Base-by-base conservation (phyloP, 2,113 vertebrate genomes). In the Sinocyclocheilus maitianheensis region DNA sequence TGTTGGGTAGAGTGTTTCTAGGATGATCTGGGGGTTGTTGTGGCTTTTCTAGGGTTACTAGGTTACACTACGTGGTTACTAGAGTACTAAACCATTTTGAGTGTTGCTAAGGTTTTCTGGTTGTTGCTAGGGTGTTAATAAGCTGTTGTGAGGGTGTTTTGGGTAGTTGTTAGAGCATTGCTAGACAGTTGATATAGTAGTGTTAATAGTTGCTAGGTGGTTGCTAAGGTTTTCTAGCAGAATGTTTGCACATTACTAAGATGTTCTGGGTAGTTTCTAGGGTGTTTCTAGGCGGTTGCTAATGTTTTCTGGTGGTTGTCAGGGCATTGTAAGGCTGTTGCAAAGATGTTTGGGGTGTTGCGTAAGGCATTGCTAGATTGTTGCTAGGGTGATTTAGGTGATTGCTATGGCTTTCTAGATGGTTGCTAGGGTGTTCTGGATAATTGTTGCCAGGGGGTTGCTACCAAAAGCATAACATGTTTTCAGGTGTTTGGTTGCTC, bases 241-340 rank as follows among this genome's bases (percentile, higher is more conserved):
- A 55, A 55, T 55, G 18, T 58, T 58, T 58, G 6, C 6, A 58
- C 55, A 22, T 58, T 8, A 2, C 55, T 58, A 22, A 20, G 55
- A 6, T 58, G 55, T 2, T 58, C 18, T 58, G 55, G 55, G 55
- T 58, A 58, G 55, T 20, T 58, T 58, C 55, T 8, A 58, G 55
- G 16, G 2, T 58, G 55, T 58, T 58, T 18, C 55, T 58, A 58
- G 55, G 55, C 18, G 8, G 55, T 58, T 55, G 5, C 13, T 55
- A 18, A 18, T 55, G 53, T 55, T 55, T 55, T 18, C 53, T 55
- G 53, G 53, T 53, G 63, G 11, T 34, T 78, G 84, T 88, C 87
- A 46, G 67, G 30, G 12, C 16, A 3, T 71, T 40, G 69, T 34
- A 16, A 71, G 11, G 3, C 8, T 11, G 14, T 18, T 18, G 18